Conservation (phyloP, 1,140 invertebrate genomes). For the Phthorimaea operculella region DNA sequence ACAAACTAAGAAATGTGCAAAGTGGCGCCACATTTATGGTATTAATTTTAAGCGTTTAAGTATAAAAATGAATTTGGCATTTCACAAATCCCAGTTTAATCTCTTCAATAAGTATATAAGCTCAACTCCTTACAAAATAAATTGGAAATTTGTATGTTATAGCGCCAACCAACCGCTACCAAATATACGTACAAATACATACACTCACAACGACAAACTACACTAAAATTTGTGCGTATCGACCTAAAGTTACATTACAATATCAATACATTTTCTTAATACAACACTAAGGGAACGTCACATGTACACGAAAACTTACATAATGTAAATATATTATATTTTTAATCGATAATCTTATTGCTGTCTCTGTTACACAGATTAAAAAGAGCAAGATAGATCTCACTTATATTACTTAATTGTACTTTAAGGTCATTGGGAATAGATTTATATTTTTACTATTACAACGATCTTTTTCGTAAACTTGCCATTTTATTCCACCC, state of each 20-base stretch:
- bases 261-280: slow-evolving; percentile 16
- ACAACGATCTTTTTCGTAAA: too few relatives aligned
- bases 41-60: too few relatives aligned
- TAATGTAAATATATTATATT: slow-evolving; percentile 49
- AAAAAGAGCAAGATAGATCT: slow-evolving; percentile 53
- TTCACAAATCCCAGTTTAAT: too few relatives aligned
- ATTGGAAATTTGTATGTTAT: not conserved
- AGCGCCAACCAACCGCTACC: too few relatives aligned
- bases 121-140: not conserved
- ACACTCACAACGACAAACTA: slow-evolving; percentile 34
- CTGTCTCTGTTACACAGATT: slow-evolving; percentile 61
- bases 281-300: slow-evolving; percentile 22
- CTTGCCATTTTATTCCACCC: too few relatives aligned
- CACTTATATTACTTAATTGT: slow-evolving; percentile 56
- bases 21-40: not conserved
- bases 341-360: slow-evolving; percentile 43
- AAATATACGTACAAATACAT: slow-evolving; percentile 14
- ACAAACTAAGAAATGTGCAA: not conserved
- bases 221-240: slow-evolving; percentile 64
- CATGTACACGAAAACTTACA: slow-evolving; percentile 37
- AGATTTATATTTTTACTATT: too few relatives aligned
- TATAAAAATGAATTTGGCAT: too few relatives aligned
- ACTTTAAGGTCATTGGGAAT: slow-evolving; percentile 34
- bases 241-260: slow-evolving; percentile 44
- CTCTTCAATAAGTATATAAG: not conserved